A percentile compares a stretch with the other conserved stretches of the same genome.
Evolutionary conservation across 2,888 invertebrate genomes (phyloP).

Genomic region (Ophion ventricosus): DNA sequence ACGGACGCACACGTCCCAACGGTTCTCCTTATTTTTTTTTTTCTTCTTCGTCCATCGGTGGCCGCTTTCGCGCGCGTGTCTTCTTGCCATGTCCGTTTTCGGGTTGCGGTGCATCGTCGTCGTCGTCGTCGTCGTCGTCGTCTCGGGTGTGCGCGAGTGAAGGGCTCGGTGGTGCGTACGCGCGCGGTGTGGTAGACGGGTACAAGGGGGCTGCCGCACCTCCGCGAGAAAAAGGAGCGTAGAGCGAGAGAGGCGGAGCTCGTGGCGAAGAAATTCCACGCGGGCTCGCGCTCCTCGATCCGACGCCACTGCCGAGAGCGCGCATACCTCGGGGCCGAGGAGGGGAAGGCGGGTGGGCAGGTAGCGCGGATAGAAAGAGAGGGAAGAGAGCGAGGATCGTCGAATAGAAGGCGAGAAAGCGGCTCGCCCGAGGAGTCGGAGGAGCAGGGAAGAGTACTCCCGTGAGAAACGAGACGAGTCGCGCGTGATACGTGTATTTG

Average conservation of each 20-base stretch:
- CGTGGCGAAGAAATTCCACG: constrained; percentile 59
- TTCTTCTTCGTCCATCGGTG: constrained; percentile 32
- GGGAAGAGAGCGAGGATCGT: constrained; percentile 25
- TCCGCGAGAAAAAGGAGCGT: constrained; percentile 26
- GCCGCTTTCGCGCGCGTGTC: not conserved
- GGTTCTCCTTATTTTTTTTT: constrained; percentile 33
- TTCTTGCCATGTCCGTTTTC: constrained; percentile 16
- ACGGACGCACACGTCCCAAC: constrained; percentile 50
- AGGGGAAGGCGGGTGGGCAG: constrained; percentile 54
- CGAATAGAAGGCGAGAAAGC: constrained; percentile 32
- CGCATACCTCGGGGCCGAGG: constrained; percentile 40
- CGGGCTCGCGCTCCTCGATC: constrained; percentile 55
- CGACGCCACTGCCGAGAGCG: constrained; percentile 71
- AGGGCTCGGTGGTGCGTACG: constrained; percentile 12
- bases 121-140: not conserved
- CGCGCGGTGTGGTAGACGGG: constrained; percentile 58
- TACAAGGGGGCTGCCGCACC: constrained; percentile 54
- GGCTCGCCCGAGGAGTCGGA: constrained; percentile 19
- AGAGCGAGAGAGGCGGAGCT: constrained; percentile 59
- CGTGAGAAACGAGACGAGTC: not conserved
- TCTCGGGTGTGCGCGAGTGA: not conserved
- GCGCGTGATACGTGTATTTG: not conserved
- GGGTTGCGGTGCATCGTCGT: not conserved
- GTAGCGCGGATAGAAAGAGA: constrained; percentile 60
- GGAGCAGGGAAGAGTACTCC: not conserved